Evolutionary conservation across 2,888 invertebrate genomes (phyloP), one percentile per base, ranked within the genome.

Genomic region (Dolomedes plantarius): DNA sequence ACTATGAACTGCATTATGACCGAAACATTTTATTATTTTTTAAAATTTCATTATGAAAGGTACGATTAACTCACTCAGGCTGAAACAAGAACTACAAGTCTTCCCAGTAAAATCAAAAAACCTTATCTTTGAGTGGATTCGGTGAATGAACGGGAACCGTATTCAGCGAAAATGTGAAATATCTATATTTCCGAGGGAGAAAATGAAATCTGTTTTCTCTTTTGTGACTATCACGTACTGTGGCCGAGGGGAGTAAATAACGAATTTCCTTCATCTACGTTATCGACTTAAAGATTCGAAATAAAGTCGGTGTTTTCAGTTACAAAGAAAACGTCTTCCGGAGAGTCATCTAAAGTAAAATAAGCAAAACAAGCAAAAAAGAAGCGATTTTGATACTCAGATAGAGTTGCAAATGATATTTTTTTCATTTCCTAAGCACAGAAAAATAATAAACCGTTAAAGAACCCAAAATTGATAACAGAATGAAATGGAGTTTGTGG

Each of bases 91-190:
- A 41, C 27, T 23, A 50, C 16, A 50, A 28, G 28, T 36, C 62
- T 68, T 27, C 23, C 29, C 28, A 16, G 46, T 46, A 39, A 36
- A 74, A 81, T 74, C 74, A 74, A 50, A 64, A 79, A 67, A 81
- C 65, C 68, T 39, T 62, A 71, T 71, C 71, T 68, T 50, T 27
- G 56, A 56, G 68, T 19, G 68, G 36, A 36, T 68, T 68, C 36
- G 7, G 50, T 77, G 77, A 68, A 64, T 32, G 56, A 77, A 62
- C 29, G 65, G 71, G 71, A 41, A 75, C 62, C 69, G 68, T 69
- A 82, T 82, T 82, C 81, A 75, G 81, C 69, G 75, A 75, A 75
- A 82, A 75, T 82, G 62, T 69, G 75, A 71, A 82, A 82, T 75
- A 74, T 74, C 80, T 74, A 74, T 68, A 69, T 68, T 77, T 77